Evolutionary conservation across 2,113 vertebrate genomes (phyloP).

Genomic region (Hemiscyllium ocellatum): DNA sequence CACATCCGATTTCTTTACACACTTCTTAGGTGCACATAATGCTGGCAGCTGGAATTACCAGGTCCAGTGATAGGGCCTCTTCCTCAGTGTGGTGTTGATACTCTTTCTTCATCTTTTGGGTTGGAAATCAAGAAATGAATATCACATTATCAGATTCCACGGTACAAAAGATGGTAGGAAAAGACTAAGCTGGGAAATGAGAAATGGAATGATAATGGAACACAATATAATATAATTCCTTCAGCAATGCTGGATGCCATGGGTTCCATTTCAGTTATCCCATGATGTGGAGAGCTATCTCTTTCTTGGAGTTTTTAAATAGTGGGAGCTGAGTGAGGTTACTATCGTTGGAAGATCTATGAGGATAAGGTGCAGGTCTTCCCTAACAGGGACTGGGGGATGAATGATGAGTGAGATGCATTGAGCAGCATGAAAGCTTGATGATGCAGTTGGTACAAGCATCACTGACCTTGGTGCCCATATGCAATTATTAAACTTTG

Average conservation of each 20-base stretch:
- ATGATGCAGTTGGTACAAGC: too few relatives aligned
- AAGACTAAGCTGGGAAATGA: background rate
- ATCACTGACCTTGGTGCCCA: too few relatives aligned
- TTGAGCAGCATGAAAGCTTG: too few relatives aligned
- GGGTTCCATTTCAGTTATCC: background rate
- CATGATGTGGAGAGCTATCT: background rate
- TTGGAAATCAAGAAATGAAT: background rate
- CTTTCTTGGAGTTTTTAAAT: background rate
- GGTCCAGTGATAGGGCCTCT: background rate
- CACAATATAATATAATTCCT: background rate
- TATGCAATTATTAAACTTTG: too few relatives aligned
- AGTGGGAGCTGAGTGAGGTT: background rate
- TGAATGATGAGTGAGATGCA: too few relatives aligned
- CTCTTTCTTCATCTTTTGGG: background rate
- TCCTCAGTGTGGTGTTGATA: background rate
- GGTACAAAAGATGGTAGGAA: background rate
- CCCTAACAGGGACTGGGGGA: too few relatives aligned
- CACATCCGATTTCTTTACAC: background rate
- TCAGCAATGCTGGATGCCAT: background rate
- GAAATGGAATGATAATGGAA: background rate
- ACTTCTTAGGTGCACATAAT: background rate
- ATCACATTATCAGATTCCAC: background rate
- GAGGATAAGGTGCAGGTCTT: background rate
- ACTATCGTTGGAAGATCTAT: background rate
- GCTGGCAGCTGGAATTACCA: background rate